A percentile compares a stretch with the other conserved stretches of the same genome.
Conservation (phyloP, 2,113 vertebrate genomes). For the Anguilla japonica region DNA sequence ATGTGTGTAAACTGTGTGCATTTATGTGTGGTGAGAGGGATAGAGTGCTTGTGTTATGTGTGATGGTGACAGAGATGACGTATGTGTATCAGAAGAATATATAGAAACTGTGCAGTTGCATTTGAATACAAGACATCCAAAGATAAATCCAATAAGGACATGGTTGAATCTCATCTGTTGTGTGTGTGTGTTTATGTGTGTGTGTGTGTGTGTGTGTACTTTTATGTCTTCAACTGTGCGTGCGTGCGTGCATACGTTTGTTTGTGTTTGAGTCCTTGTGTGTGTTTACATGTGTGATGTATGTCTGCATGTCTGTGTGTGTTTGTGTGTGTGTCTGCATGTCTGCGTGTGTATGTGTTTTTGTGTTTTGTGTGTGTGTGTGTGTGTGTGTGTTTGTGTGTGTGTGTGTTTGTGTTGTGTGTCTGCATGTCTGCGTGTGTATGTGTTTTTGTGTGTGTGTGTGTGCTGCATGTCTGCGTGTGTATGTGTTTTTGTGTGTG, state of each 20-base stretch:
- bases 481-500: background rate
- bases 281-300: background rate
- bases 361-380: background rate
- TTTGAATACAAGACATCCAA: too few relatives aligned
- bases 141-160: too few relatives aligned
- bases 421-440: background rate
- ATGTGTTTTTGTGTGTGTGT: background rate
- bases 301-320: background rate
- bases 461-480: background rate
- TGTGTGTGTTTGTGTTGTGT: background rate
- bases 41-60: background rate
- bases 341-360: background rate
- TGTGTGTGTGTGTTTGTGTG: background rate
- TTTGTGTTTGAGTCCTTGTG: background rate
- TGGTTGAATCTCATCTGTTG: too few relatives aligned
- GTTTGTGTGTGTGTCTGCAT: background rate
- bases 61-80: background rate
- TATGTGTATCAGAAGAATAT: background rate
- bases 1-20: background rate
- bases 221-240: too few relatives aligned
- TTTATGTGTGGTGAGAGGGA: background rate
- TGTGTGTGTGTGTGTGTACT: background rate
- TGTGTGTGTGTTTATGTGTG: background rate
- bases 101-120: too few relatives aligned
- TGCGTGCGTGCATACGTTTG: background rate